Evolutionary conservation across 2,113 vertebrate species (phyloP).

Genomic region (Ranitomeya variabilis): DNA sequence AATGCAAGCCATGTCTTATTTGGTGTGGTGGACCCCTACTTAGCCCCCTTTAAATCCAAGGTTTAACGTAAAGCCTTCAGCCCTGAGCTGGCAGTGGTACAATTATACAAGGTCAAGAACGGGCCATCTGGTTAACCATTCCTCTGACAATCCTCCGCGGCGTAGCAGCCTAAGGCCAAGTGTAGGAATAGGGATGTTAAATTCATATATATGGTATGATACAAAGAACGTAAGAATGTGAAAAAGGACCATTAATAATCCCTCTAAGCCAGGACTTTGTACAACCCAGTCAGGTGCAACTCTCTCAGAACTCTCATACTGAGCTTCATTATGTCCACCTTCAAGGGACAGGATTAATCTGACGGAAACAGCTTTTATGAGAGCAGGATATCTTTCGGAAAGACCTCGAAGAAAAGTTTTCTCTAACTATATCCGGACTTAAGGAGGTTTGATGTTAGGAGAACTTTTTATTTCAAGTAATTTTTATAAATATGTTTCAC

Average conservation of each 20-base stretch:
- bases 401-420: conserved; percentile 8
- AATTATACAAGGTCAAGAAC: conserved; percentile 39
- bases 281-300: conserved; percentile 26
- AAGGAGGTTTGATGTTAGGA: conserved; percentile 12
- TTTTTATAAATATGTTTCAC: neutral
- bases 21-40: conserved; percentile 24
- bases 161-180: neutral
- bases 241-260: neutral
- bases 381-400: conserved; percentile 23
- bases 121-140: conserved; percentile 43
- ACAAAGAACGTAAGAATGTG: conserved; percentile 6
- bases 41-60: conserved; percentile 24
- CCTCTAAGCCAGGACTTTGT: conserved; percentile 29
- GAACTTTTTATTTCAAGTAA: conserved; percentile 1
- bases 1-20: conserved; percentile 13
- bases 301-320: conserved; percentile 25
- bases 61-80: conserved; percentile 10
- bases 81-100: neutral
- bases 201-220: neutral
- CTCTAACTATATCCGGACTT: conserved; percentile 24
- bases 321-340: conserved; percentile 25
- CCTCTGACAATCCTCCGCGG: neutral
- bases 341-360: conserved; percentile 26
- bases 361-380: conserved; percentile 22
- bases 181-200: neutral